Percentiles rank a stretch among this genome's conserved stretches.
Evolutionary conservation across 2,113 vertebrate genomes (phyloP).

Genomic region (Abramis brama): DNA sequence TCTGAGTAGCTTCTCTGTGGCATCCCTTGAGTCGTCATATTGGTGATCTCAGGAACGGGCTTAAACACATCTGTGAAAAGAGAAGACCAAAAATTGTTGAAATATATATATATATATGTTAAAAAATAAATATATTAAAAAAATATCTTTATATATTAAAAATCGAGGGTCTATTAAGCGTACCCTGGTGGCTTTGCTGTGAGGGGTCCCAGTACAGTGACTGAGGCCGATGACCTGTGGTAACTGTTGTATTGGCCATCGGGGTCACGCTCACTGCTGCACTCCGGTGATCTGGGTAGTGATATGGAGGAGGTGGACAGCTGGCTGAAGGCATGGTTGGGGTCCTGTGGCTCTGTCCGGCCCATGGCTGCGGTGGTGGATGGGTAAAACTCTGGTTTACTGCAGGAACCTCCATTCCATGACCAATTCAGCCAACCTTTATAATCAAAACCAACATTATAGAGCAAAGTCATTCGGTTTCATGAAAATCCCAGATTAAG

Average conservation of each 20-base stretch:
- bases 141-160: too few species aligned
- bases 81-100: background rate
- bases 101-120: too few species aligned
- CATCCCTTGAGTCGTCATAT: constrained; percentile 24
- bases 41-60: constrained; percentile 48
- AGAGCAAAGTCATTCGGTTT: background rate
- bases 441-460: background rate
- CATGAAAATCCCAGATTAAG: background rate
- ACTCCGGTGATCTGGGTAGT: constrained; percentile 31
- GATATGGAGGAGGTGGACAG: constrained; percentile 4
- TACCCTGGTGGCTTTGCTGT: constrained; percentile 32
- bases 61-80: constrained; percentile 55
- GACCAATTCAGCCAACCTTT: constrained; percentile 23
- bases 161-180: background rate
- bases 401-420: constrained; percentile 67
- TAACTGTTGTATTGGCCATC: background rate
- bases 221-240: background rate
- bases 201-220: constrained; percentile 15
- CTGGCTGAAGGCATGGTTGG: constrained; percentile 18
- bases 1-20: constrained; percentile 41
- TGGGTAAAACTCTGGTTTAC: constrained; percentile 62
- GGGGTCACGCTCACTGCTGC: constrained; percentile 9
- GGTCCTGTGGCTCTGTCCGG: constrained; percentile 62
- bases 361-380: constrained; percentile 58
- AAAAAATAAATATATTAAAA: too few species aligned